A percentile compares a stretch with the other conserved stretches of the same genome.
Conservation (phyloP, 2,888 invertebrate genomes). For the Macaria liturata region DNA sequence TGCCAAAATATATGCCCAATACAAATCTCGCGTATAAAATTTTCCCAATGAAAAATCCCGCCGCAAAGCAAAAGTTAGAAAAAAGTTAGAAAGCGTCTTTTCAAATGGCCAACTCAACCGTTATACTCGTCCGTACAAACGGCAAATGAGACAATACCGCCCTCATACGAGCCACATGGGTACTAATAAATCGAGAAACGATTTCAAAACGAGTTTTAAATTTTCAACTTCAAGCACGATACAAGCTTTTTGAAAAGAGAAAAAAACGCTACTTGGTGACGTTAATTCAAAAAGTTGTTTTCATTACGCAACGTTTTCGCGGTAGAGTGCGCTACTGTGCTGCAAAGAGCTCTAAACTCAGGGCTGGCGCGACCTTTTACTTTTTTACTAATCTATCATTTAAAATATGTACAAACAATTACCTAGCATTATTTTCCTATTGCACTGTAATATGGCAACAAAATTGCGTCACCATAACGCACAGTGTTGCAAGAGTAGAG, state of each 20-base stretch:
- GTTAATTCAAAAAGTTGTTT: constrained; percentile 81
- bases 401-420: no score
- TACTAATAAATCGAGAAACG: constrained; percentile 38
- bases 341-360: constrained; percentile 18
- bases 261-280: constrained; percentile 63
- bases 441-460: no score
- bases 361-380: constrained; percentile 4
- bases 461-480: no score
- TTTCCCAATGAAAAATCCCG: background rate
- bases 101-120: constrained; percentile 24
- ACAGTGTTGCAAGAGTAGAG: no score
- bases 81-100: constrained; percentile 26
- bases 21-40: background rate
- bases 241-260: constrained; percentile 65
- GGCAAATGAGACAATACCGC: constrained; percentile 32
- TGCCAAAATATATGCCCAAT: no score
- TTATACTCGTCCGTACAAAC: constrained; percentile 18
- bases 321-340: constrained; percentile 49
- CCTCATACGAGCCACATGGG: constrained; percentile 33
- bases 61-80: constrained; percentile 18
- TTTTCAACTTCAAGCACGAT: constrained; percentile 58
- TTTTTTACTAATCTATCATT: no score
- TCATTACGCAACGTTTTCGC: constrained; percentile 70
- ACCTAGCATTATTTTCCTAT: no score
- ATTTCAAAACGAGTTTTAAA: constrained; percentile 42